phyloP scores from a whole-genome alignment of 2,113 vertebrate genomes.

The Ibidorhyncha struthersii region DNA sequence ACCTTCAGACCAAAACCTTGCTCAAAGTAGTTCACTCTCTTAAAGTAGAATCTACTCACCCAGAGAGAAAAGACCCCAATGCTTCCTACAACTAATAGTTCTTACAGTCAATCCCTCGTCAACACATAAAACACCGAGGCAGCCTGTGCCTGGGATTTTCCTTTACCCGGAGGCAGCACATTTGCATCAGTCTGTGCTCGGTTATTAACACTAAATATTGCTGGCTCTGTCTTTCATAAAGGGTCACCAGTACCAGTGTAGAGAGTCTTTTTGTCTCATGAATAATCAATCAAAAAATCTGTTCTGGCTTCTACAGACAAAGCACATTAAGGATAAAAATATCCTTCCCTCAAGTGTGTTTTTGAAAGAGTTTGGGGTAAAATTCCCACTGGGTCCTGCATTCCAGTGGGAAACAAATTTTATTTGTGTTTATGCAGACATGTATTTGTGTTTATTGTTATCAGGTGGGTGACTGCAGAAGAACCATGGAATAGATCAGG shows the following conservation, averaged over 20 bases:
- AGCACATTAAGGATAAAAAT: not conserved
- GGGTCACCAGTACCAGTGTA: not conserved
- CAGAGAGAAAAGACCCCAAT: not conserved
- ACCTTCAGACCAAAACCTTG: not conserved
- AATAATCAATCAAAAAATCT: not conserved
- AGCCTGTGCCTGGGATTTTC: not conserved
- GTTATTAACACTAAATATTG: not conserved
- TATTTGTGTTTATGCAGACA: not conserved
- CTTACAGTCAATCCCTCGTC: not conserved
- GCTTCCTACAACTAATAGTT: not conserved
- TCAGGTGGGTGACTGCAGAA: not conserved
- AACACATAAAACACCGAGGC: fast-evolving
- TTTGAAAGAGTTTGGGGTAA: not conserved
- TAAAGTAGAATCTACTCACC: not conserved
- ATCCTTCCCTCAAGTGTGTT: not conserved
- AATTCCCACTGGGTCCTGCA: not conserved
- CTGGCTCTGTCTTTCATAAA: not conserved
- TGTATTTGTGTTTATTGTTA: not conserved
- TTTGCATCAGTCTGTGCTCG: not conserved
- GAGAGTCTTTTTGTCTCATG: not conserved
- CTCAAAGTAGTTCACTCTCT: not conserved
- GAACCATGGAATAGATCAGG: not conserved
- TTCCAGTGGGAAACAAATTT: not conserved
- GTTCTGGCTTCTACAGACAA: not conserved
- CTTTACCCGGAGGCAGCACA: not conserved